Evolutionary conservation across 2,113 vertebrate species (phyloP).

Genomic region (Tauraco erythrolophus): DNA sequence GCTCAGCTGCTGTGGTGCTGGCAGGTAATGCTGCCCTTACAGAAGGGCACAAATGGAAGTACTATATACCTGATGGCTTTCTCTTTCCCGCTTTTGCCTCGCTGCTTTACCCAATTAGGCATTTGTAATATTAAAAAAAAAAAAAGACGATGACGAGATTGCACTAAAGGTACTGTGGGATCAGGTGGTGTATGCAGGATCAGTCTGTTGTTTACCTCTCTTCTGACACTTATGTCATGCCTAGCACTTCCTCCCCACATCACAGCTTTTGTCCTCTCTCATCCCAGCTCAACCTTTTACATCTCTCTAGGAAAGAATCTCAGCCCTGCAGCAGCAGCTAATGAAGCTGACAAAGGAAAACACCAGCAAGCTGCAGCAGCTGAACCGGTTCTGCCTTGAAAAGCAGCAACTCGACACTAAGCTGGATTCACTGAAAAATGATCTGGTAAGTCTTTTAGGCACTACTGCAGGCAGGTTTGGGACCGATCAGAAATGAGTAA

Average conservation of each 20-base stretch:
- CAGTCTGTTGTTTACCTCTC: background rate
- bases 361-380: slow-evolving; percentile 76
- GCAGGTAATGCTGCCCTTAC: background rate
- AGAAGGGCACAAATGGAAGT: background rate
- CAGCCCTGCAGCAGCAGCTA: slow-evolving; percentile 66
- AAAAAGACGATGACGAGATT: too few relatives aligned
- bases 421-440: slow-evolving; percentile 76
- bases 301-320: slow-evolving; percentile 78
- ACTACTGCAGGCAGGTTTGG: background rate
- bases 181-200: background rate
- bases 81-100: background rate
- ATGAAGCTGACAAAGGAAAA: slow-evolving; percentile 80
- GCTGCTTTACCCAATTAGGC: background rate
- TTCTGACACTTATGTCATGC: background rate
- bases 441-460: slow-evolving; percentile 71
- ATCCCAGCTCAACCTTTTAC: background rate
- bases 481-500: background rate
- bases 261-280: background rate
- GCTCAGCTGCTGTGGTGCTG: background rate
- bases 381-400: slow-evolving; percentile 77
- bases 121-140: background rate
- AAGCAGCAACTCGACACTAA: slow-evolving; percentile 80
- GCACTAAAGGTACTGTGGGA: background rate
- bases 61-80: background rate
- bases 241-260: background rate